These are phyloP conservation scores for Crypturellus undulatus DNA, from an alignment of 2,113 vertebrate genomes.

Conservation along the genomic window DNA sequence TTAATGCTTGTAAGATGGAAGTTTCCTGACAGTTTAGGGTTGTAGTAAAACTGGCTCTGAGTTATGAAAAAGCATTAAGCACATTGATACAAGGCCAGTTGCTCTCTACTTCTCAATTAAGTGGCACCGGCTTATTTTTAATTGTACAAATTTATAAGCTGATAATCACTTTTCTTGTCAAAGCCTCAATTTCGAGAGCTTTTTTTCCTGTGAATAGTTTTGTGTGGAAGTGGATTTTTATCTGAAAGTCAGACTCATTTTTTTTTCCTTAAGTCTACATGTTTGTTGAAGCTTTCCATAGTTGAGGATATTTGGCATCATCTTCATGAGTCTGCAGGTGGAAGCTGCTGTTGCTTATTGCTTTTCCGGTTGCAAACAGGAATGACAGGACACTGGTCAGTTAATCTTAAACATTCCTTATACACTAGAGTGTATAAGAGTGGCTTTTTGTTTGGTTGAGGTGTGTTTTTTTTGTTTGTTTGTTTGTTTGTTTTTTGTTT, in stretches of 20 bases:
- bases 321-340: neutral
- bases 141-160: neutral
- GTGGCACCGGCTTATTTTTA: neutral
- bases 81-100: neutral
- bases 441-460: too few species aligned
- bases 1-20: neutral
- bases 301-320: neutral
- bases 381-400: neutral
- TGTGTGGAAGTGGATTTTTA: neutral
- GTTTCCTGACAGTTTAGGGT: neutral
- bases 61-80: neutral
- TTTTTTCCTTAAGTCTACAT: neutral
- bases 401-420: neutral
- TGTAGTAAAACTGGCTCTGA: neutral
- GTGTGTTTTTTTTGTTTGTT: too few species aligned
- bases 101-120: rapidly evolving
- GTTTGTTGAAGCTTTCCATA: neutral
- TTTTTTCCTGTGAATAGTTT: neutral
- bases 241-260: neutral
- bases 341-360: neutral
- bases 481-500: neutral
- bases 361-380: neutral
- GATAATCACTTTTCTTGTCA: neutral
- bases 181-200: neutral
- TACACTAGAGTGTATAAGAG: neutral